These are phyloP conservation scores for Chinchilla lanigera DNA, from an alignment of 2,113 vertebrate species.

Conservation along the genomic window DNA sequence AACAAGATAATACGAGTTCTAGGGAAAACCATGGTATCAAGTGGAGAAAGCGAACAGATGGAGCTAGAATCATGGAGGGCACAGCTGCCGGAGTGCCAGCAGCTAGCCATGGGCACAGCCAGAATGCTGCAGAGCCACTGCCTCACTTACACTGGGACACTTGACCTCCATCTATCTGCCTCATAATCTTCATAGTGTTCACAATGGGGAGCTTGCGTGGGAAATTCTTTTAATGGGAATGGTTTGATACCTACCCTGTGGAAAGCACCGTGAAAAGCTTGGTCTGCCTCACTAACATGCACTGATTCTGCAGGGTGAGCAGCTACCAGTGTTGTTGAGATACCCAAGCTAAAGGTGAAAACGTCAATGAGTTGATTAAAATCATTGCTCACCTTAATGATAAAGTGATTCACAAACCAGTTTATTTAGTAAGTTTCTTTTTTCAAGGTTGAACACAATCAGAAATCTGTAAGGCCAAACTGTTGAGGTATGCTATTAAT, in stretches of 20 bases:
- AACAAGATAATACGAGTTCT: not conserved
- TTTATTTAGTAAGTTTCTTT: constrained; percentile 53
- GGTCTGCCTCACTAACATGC: accelerated
- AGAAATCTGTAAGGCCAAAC: constrained; percentile 47
- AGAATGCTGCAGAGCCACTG: not conserved
- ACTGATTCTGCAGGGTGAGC: not conserved
- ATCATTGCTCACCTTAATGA: not conserved
- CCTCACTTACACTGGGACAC: accelerated
- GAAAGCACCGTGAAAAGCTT: not conserved
- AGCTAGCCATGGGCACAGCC: not conserved
- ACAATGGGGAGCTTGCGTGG: not conserved
- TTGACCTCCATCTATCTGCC: not conserved
- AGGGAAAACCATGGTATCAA: not conserved
- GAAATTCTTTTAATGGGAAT: not conserved
- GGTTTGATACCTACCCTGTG: not conserved
- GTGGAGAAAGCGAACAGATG: constrained; percentile 49
- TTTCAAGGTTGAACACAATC: constrained; percentile 38
- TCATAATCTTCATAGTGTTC: not conserved
- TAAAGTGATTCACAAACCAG: not conserved
- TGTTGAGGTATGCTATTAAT: not conserved
- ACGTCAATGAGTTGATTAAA: not conserved
- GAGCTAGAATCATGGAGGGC: not conserved
- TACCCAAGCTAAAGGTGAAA: not conserved
- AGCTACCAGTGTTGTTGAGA: not conserved
- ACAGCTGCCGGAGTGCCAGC: not conserved